A percentile compares a stretch with the other conserved stretches of the same genome.
These are phyloP conservation scores for Siphlonurus alternatus DNA, from an alignment of 2,888 invertebrate genomes.

Conservation along the genomic window DNA sequence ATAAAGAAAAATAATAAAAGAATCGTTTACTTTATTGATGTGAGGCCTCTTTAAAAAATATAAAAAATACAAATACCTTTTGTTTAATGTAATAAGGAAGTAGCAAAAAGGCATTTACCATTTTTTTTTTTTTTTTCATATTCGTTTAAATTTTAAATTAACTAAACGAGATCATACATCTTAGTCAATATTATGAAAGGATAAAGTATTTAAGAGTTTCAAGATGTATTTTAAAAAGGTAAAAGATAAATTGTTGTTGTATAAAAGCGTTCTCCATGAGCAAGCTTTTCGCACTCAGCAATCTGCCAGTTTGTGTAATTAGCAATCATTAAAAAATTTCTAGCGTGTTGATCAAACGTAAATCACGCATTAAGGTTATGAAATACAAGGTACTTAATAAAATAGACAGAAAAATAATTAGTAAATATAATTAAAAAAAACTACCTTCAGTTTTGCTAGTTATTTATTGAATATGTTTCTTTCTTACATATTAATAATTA, in stretches of 20 bases:
- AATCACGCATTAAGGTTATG: neutral
- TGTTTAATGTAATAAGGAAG: no score
- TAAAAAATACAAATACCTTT: no score
- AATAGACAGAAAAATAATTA: no score
- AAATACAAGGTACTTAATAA: no score
- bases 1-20: neutral
- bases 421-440: no score
- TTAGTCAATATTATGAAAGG: neutral
- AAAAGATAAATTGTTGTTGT: neutral
- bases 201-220: neutral
- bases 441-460: no score
- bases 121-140: neutral
- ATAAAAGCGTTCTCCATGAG: neutral
- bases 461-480: no score
- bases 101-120: neutral
- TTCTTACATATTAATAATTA: no score
- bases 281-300: neutral
- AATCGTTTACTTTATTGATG: no score
- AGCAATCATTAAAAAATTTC: neutral
- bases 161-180: neutral
- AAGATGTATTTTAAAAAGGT: neutral
- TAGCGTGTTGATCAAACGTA: neutral
- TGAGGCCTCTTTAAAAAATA: no score
- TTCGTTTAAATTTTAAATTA: neutral
- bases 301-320: neutral